Conservation (phyloP, 2,113 vertebrate species). For the Sterrhoptilus dennistouni region DNA sequence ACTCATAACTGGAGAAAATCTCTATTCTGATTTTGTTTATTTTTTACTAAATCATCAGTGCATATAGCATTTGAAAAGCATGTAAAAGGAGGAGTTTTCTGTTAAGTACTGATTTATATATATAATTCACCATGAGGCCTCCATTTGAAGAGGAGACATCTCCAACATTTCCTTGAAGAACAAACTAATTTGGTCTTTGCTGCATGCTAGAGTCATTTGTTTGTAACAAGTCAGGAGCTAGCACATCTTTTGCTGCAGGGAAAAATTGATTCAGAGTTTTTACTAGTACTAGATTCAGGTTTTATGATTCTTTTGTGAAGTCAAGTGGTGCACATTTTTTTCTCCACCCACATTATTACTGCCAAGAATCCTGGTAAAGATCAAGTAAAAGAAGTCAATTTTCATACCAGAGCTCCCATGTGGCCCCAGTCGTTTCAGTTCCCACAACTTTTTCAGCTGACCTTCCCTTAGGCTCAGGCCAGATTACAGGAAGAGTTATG, state of each 20-base stretch:
- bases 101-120: neutral
- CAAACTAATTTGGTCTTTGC: neutral
- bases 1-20: neutral
- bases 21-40: neutral
- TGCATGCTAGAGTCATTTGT: neutral
- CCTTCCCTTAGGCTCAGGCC: neutral
- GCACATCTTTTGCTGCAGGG: neutral
- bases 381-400: slow-evolving; percentile 13
- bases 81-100: neutral
- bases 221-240: neutral
- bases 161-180: neutral
- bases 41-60: neutral
- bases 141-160: neutral
- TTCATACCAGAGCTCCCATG: slow-evolving; percentile 52
- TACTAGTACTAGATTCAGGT: neutral
- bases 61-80: neutral
- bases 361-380: slow-evolving; percentile 40
- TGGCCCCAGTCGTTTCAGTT: slow-evolving; percentile 33
- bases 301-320: neutral
- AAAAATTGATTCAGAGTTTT: slow-evolving; percentile 11
- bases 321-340: slow-evolving; percentile 1
- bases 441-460: slow-evolving; percentile 45
- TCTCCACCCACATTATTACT: slow-evolving; percentile 2
- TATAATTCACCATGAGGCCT: neutral
- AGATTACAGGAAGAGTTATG: neutral